Conservation (phyloP, 2,888 invertebrate genomes). For the Dione vanillae region DNA sequence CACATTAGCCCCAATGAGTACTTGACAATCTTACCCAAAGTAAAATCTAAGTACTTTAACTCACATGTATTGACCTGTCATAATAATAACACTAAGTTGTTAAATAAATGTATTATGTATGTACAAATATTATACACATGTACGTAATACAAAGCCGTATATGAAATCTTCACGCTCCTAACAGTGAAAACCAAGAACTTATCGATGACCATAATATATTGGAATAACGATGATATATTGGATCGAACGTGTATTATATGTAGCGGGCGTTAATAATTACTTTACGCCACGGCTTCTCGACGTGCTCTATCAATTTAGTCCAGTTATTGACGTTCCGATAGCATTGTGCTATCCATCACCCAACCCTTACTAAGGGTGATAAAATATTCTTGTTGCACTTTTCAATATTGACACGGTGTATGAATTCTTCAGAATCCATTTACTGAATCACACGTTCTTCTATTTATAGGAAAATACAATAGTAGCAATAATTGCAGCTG, state of each 20-base stretch:
- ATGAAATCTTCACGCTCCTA: not conserved
- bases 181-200: constrained; percentile 8
- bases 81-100: no score
- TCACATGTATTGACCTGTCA: no score
- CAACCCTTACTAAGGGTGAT: constrained; percentile 52
- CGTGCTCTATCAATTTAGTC: constrained; percentile 77
- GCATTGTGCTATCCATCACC: constrained; percentile 71
- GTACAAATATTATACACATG: not conserved
- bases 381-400: constrained; percentile 46
- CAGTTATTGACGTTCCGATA: constrained; percentile 67
- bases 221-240: constrained; percentile 34
- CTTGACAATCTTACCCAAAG: no score
- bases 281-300: constrained; percentile 48
- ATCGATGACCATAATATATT: constrained; percentile 29
- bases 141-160: not conserved
- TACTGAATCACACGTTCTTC: no score
- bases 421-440: constrained; percentile 15
- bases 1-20: no score
- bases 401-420: constrained; percentile 24
- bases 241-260: constrained; percentile 20
- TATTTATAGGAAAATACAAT: no score
- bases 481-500: no score
- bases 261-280: constrained; percentile 38
- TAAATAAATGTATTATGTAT: not conserved
- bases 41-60: no score